Evolutionary conservation across 2,113 vertebrate species (phyloP), one percentile per base, ranked within the genome.

Genomic region (Toxotes chatareus): DNA sequence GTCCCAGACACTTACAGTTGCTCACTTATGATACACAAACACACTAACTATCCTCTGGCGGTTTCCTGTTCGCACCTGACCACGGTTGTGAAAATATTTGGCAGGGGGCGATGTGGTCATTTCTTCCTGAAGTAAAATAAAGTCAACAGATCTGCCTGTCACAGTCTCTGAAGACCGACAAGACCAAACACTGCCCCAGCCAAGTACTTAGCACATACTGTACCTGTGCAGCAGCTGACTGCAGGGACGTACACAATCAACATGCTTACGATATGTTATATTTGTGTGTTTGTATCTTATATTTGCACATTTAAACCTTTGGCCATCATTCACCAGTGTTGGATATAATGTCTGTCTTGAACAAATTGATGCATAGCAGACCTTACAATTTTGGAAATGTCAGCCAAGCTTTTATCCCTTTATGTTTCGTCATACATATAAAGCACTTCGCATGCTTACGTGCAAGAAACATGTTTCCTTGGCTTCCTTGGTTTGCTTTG

Each of bases 71-170:
- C 44, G 42, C 85, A 93, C 86, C 78, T 93, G 84, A 87, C 84
- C 72, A 67, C 42, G 82, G 79, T 67, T 91, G 76, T 83, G 80
- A 88, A 94, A 93, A 94, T 89, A 92, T 90, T 86, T 86, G 75
- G 68, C 62, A n/a, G 80, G 82, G 83, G 62, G 82, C 70, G n/a
- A 88, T 88, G 90, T 90, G 88, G 89, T 87, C 57, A 84, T 79
- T 86, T 89, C 82, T 90, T 89, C 83, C 80, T 69, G 68, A 31
- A 76, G 85, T 81, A 85, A 91, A 91, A 91, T 90, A 87, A 91
- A 93, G 80, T 85, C 85, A 91, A 92, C 86, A 91, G 68, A 76
- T 78, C 59, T 60, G 72, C 80, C 74, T 75, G 87, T 90, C 84
- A 73, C 57, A 19, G n/a, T 69, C 77, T 84, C 82, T 69, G 53